phyloP scores from a whole-genome alignment of 2,888 invertebrate genomes.

The Amphipyra berbera region DNA sequence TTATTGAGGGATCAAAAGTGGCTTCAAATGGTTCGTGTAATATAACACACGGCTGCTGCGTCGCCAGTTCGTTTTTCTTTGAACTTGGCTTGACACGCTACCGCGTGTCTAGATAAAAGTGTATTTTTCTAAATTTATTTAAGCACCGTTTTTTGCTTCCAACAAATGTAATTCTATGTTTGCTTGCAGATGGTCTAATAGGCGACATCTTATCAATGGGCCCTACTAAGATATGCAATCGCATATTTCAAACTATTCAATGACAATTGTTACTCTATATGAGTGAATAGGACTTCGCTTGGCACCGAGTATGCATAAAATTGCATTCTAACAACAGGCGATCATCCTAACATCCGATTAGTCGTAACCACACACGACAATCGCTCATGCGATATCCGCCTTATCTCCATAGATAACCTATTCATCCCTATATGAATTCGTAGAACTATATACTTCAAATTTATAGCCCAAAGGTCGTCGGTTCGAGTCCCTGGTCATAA shows the following conservation, averaged over 20 bases:
- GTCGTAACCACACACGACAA: slow-evolving; percentile 8
- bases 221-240: background rate
- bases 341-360: too few relatives aligned
- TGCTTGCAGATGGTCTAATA: too few relatives aligned
- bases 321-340: background rate
- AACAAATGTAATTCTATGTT: too few relatives aligned
- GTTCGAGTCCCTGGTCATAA: slow-evolving; percentile 50
- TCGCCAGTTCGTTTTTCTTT: too few relatives aligned
- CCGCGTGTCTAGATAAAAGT: too few relatives aligned
- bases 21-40: too few relatives aligned
- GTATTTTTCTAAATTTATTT: too few relatives aligned
- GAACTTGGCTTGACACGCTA: too few relatives aligned
- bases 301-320: slow-evolving; percentile 15
- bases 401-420: slow-evolving; percentile 29
- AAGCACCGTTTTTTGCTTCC: too few relatives aligned
- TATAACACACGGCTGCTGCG: too few relatives aligned
- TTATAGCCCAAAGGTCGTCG: slow-evolving; percentile 41
- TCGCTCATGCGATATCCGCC: slow-evolving; percentile 18
- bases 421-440: slow-evolving; percentile 37
- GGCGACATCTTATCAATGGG: background rate
- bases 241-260: background rate
- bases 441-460: slow-evolving; percentile 44
- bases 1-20: too few relatives aligned
- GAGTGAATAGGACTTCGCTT: background rate
- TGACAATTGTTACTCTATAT: slow-evolving; percentile 15